phyloP scores from a whole-genome alignment of 2,888 invertebrate species.

The Tupiocoris notatus region DNA sequence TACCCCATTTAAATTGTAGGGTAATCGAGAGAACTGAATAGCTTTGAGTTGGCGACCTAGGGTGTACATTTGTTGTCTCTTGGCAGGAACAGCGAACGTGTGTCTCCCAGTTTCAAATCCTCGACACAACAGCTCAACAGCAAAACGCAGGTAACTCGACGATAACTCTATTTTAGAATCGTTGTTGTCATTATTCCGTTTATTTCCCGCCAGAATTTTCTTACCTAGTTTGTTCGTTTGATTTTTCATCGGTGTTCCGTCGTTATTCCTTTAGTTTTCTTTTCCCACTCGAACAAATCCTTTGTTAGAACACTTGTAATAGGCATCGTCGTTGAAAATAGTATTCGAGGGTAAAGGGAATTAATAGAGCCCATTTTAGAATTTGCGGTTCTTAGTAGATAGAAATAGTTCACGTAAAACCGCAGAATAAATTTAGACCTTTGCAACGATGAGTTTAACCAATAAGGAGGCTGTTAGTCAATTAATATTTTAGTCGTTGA shows the following conservation, averaged over 20 bases:
- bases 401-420: too few species aligned
- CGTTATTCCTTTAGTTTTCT: neutral
- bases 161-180: neutral
- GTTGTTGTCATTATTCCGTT: neutral
- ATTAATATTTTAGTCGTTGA: too few species aligned
- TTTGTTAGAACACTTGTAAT: neutral
- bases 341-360: neutral
- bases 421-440: neutral
- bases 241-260: slow-evolving; percentile 23
- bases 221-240: neutral
- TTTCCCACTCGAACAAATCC: neutral
- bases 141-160: slow-evolving; percentile 46
- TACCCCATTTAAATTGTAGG: too few species aligned
- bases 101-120: slow-evolving; percentile 47
- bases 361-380: neutral
- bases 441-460: too few species aligned
- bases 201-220: neutral
- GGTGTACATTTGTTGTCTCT: slow-evolving; percentile 46
- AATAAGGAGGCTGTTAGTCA: too few species aligned
- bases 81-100: slow-evolving; percentile 47
- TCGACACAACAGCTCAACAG: slow-evolving; percentile 46
- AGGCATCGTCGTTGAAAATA: neutral
- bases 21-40: neutral
- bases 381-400: neutral
- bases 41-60: slow-evolving; percentile 41